Base-by-base conservation (phyloP, 2,797 vertebrate species). In the Molothrus aeneus region DNA sequence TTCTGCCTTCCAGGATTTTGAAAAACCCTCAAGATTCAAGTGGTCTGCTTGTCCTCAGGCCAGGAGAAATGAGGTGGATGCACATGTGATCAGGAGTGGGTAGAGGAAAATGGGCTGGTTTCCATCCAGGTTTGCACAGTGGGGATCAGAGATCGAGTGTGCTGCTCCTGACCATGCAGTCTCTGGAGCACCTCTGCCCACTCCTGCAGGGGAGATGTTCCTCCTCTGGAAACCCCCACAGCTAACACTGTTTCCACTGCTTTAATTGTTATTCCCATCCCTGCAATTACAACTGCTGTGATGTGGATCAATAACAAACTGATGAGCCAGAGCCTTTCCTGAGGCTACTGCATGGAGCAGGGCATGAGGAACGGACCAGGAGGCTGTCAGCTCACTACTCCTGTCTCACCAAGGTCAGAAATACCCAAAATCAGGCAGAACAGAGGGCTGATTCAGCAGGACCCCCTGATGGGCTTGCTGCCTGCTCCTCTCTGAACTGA, bases 281-380 rank as follows among this genome's bases (percentile, higher is more conserved):
- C 86, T 85, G 45, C 64, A 85, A 63, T 72, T 85, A 72, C 50
- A 87, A 4, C 11, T 59, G 45, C 68, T 71, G 36, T 66, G 47
- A 50, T 0, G 0, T 47, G 34, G 50, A 85, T 96, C 83, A 40
- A 94, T 95, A 93, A 65, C 20, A 71, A 89, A 70, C 54, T 56
- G 86, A 91, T 86, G 68, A 80, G 34, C 48, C 69, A 64, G 63
- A 80, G n/a, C 59, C 56, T 93, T 88, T 86, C 94, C 88, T 57
- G 71, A 91, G 90, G 91, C 74, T 84, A 82, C 11, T 25, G 13
- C 47, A 31, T 6, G 43, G 68, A 80, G 24, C 38, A 47, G 42
- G 48, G 28, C 19, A 64, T 42, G 36, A 73, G 21, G 38, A 88
- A 51, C 0, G 4, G 71, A 75, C 20, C 12, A 61, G 14, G 38